phyloP scores from a whole-genome alignment of 2,797 vertebrate species.

The Paramormyrops hopkinsi region DNA sequence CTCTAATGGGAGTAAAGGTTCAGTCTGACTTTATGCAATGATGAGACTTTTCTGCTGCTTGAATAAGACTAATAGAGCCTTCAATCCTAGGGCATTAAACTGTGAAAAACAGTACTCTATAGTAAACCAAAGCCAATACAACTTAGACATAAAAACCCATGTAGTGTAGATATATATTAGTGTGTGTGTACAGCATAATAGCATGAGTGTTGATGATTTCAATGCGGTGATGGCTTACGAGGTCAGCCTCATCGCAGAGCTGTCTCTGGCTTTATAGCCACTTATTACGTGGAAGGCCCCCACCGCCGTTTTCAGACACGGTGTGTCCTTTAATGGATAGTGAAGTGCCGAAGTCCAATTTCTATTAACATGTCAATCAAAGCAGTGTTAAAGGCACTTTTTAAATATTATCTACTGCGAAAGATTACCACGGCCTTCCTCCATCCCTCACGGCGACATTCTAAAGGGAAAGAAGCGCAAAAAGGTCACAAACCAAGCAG shows the following conservation, averaged over 20 bases:
- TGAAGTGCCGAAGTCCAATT: conserved; percentile 18
- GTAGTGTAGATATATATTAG: background rate
- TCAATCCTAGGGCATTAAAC: background rate
- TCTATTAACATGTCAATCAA: conserved; percentile 17
- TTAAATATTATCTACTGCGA: conserved; percentile 8
- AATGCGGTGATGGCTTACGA: background rate
- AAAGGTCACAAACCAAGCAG: background rate
- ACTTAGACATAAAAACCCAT: background rate
- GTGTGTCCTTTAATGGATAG: conserved; percentile 15
- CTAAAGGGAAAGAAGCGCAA: background rate
- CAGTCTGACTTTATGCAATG: background rate
- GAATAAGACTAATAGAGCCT: background rate
- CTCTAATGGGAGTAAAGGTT: background rate
- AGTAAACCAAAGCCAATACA: background rate
- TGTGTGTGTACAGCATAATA: conserved; percentile 4
- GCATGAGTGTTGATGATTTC: background rate
- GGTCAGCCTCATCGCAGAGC: background rate
- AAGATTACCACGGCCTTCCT: background rate
- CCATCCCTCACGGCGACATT: background rate
- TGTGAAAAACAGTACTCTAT: background rate
- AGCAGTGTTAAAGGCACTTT: conserved; percentile 3
- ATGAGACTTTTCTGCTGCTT: background rate
- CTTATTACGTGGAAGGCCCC: background rate
- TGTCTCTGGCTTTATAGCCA: background rate
- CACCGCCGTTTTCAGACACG: background rate